Percentiles rank a stretch among this genome's conserved stretches.
Evolutionary conservation across 2,888 invertebrate species (phyloP).

Genomic region (Lasioglossum leucozonium): DNA sequence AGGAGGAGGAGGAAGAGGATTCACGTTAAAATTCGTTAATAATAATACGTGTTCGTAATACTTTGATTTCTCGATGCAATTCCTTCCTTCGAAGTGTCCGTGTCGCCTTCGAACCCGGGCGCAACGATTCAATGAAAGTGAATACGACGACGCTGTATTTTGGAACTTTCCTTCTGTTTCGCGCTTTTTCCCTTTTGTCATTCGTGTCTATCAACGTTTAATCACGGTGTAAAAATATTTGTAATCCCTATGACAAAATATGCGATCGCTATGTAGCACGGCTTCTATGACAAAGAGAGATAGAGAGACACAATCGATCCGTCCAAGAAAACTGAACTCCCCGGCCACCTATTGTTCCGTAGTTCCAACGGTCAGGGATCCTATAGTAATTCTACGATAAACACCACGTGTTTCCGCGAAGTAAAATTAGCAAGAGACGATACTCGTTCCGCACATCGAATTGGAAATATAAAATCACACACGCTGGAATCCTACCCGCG

Average conservation of each 20-base stretch:
- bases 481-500: conserved; percentile 51
- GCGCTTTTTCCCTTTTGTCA: conserved; percentile 20
- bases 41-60: conserved; percentile 76
- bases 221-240: conserved; percentile 80
- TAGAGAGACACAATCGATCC: conserved; percentile 18
- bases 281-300: conserved; percentile 39
- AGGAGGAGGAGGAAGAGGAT: conserved; percentile 43
- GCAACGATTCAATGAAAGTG: conserved; percentile 65
- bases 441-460: conserved; percentile 10
- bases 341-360: neutral
- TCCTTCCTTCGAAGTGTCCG: conserved; percentile 50
- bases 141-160: conserved; percentile 45
- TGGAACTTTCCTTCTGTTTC: conserved; percentile 52
- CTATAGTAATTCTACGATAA: conserved; percentile 9
- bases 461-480: conserved; percentile 60
- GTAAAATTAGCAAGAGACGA: conserved; percentile 22
- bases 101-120: conserved; percentile 71
- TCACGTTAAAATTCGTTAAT: conserved; percentile 69
- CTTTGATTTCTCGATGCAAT: conserved; percentile 67
- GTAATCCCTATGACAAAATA: conserved; percentile 76
- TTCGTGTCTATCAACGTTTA: conserved; percentile 45
- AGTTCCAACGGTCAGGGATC: conserved; percentile 16
- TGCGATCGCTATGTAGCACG: conserved; percentile 53
- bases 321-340: conserved; percentile 17
- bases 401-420: conserved; percentile 20